phyloP scores from a whole-genome alignment of 2,888 invertebrate genomes.

The Archaeoteleia sp. region DNA sequence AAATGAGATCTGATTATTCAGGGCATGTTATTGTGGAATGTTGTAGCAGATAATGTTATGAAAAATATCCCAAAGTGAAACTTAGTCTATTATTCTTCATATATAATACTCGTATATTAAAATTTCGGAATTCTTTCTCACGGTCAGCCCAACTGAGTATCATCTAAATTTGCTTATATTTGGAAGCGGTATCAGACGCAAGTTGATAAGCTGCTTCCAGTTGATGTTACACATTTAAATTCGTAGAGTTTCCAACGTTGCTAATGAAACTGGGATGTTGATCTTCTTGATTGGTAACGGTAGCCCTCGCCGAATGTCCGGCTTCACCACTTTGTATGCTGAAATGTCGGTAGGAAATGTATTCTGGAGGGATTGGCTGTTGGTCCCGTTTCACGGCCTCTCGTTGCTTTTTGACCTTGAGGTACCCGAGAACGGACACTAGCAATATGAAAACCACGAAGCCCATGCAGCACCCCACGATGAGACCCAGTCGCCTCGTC shows the following conservation, averaged over 20 bases:
- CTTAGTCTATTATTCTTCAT: conserved; percentile 2
- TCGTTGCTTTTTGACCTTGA: conserved; percentile 89
- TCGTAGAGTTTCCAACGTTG: conserved; percentile 63
- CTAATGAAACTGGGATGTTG: conserved; percentile 66
- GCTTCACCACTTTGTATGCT: conserved; percentile 82
- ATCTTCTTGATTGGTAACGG: conserved; percentile 62
- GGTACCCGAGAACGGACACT: conserved; percentile 88
- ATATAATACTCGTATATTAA: conserved; percentile 4
- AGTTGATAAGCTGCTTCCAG: conserved; percentile 7
- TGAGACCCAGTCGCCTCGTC: conserved; percentile 87
- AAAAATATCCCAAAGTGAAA: too few relatives aligned
- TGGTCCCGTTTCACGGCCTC: conserved; percentile 84
- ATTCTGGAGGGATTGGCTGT: conserved; percentile 85
- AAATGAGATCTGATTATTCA: too few relatives aligned
- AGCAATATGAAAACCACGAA: conserved; percentile 89
- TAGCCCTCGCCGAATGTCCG: conserved; percentile 60
- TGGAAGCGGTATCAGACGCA: not conserved
- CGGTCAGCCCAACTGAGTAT: not conserved
- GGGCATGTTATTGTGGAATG: too few relatives aligned
- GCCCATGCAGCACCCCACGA: conserved; percentile 91
- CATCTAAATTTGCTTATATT: conserved; percentile 2
- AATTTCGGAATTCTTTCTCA: too few relatives aligned
- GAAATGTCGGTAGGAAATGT: conserved; percentile 86
- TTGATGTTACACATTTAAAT: conserved; percentile 63
- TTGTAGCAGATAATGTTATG: too few relatives aligned